Evolutionary conservation across 2,797 vertebrate genomes (phyloP), one percentile per base, ranked within the genome.

Genomic region (Catamblyrhynchus diadema): DNA sequence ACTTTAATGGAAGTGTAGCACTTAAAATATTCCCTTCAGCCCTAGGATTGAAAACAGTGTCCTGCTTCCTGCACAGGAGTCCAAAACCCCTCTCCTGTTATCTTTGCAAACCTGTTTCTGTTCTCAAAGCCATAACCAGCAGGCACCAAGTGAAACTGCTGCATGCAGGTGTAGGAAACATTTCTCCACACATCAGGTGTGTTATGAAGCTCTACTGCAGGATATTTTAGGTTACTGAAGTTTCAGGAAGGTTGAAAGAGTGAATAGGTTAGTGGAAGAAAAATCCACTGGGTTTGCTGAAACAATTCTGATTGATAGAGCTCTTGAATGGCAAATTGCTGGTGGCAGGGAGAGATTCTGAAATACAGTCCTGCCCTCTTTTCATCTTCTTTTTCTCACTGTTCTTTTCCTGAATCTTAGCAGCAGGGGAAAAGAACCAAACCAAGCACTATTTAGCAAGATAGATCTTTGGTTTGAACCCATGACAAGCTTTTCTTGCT

Each of bases 1-100:
- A 83, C 61, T 94, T 96, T 33, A 59, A 80, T 74, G 18, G 6
- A 92, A 92, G 15, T 5, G 8, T 35, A 83, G 45, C 72, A 53
- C 61, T 93, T 79, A 70, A 72, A 86, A 60, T 65, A 33, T 9
- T 81, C 73, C 72, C 13, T 66, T 59, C 78, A 80, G 66, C 37
- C 54, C 41, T 70, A 18, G 59, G 62, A 88, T 41, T 69, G 59
- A 62, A 81, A 90, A 56, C 60, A 53, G 53, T 1, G 1, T 85
- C 61, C 45, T 57, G 2, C 50, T 85, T 86, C 47, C 53, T 2
- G 0, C 47, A 60, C 25, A 59, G 2, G 39, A 6, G 1, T 66
- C 75, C 8, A 5, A 77, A 65, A 9, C 41, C n/a, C 56, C 15
- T 72, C 1, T 8, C 59, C 51, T 77, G 22, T 75, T 92, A 20